Evolutionary conservation across 2,888 invertebrate species (phyloP).

Genomic region (Heliconius sara): DNA sequence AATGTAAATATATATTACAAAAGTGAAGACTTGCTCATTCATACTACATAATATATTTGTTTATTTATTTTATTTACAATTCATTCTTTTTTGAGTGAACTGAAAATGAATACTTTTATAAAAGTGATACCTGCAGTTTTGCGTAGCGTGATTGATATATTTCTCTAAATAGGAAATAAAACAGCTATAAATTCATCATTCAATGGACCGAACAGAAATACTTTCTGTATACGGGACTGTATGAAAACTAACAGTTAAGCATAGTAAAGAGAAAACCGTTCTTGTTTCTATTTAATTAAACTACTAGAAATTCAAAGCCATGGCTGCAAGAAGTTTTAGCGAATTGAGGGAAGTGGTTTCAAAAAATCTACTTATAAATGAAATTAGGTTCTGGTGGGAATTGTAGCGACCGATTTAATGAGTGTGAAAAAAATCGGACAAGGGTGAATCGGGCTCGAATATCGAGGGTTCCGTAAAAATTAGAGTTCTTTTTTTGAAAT

Average conservation of each 20-base stretch:
- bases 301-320: constrained; percentile 72
- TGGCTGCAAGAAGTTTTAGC: constrained; percentile 56
- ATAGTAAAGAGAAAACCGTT: constrained; percentile 68
- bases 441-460: too few relatives aligned
- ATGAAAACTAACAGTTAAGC: constrained; percentile 69
- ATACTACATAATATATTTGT: not conserved
- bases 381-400: constrained; percentile 63
- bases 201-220: constrained; percentile 54
- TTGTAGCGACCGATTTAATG: constrained; percentile 29
- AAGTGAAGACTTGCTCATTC: not conserved
- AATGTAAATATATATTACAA: too few relatives aligned
- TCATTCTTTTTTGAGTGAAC: not conserved
- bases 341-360: constrained; percentile 45
- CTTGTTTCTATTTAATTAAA: constrained; percentile 82
- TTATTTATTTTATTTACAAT: not conserved
- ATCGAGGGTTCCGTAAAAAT: too few relatives aligned
- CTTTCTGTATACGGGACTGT: constrained; percentile 60
- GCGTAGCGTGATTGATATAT: constrained; percentile 58
- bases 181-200: constrained; percentile 62
- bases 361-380: constrained; percentile 59
- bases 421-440: too few relatives aligned
- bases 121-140: constrained; percentile 66
- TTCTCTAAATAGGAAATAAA: constrained; percentile 70
- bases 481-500: too few relatives aligned
- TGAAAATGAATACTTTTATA: constrained; percentile 53